Evolutionary conservation across 2,888 invertebrate genomes (phyloP), one percentile per base, ranked within the genome.

Genomic region (Limulus polyphemus): DNA sequence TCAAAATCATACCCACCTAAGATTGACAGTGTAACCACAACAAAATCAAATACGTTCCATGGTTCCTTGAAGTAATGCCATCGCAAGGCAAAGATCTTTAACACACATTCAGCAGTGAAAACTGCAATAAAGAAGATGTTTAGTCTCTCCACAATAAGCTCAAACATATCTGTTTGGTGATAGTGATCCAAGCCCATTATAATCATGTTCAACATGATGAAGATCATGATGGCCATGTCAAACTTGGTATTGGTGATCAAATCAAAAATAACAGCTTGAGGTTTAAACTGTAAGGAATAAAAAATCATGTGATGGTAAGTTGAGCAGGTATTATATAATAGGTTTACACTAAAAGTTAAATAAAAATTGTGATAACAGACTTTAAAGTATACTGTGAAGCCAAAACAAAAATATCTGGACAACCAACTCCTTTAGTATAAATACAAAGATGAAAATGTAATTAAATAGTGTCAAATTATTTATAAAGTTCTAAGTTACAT

Each of bases 31-130:
- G 94, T 91, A 77, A 97, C 97, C 77, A 98, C 95, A 78, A 95
- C 91, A 81, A 94, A 93, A 84, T 98, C 97, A 82, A 98, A 98
- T 75, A 98, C 85, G 83, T 98, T 98, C 98, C 98, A 98, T 72
- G 97, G 95, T 81, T 95, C 92, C 78, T 92, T 93, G 83, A 98
- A 98, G 83, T 97, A 98, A 83, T 95, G 91, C 81, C 91, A 92
- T 76, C 97, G 86, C 78, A 98, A 85, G 74, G 95, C 95, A 80
- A 97, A 91, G 79, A 97, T 87, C 84, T 98, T 98, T 82, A 95
- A 86, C 79, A 91, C 84, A 83, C 95, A 95, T 85, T 98, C 98
- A 74, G 89, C 85, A 80, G 92, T 91, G 83, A 98, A 98, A 83
- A 98, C 91, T 78, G 90, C 90, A 79, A 98, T 95, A 83, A 98